Evolutionary conservation across 2,113 vertebrate genomes (phyloP), one percentile per base, ranked within the genome.

Genomic region (Jacana jacana): DNA sequence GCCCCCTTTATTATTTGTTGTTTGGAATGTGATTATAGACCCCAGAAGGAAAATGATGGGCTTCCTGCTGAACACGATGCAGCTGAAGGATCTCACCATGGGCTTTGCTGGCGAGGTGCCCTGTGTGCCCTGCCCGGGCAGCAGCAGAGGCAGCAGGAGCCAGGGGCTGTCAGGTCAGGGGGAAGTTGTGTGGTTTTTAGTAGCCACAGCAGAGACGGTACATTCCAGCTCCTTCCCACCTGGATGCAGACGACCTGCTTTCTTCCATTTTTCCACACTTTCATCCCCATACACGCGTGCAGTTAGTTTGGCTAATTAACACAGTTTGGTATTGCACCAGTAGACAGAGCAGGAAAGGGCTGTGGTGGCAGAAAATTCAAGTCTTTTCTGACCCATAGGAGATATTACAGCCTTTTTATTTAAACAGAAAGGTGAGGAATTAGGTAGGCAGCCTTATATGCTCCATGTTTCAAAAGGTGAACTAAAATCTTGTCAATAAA

Each of bases 71-170:
- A 91, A 52, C 30, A 20, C 0, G 0, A 8, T 18, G 52, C 24
- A 31, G 46, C 31, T 91, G 39, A 31, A 51, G 81, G 81, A 54
- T 82, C 37, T 65, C 25, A 61, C 39, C 33, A 4, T 48, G 70
- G 63, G 6, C 46, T 72, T 61, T 17, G 39, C 71, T 46, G 14
- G 7, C 0, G 0, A 42, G 51, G 6, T 79, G 40, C 63, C 57
- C 14, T 2, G 11, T 2, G 6, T 27, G 46, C 33, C 57, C 42
- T 37, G 81, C 86, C 63, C 1, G 0, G 2, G 19, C 20, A 25
- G 49, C 24, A 77, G 69, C 40, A 30, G 54, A 35, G 35, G 4
- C 31, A 20, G 35, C n/a, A 20, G 70, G 70, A 82, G 78, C 49
- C 35, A 3, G 46, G 58, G 44, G 24, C 46, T 19, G 54, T 44